phyloP scores from a whole-genome alignment of 2,797 vertebrate species.

The Varecia variegata region DNA sequence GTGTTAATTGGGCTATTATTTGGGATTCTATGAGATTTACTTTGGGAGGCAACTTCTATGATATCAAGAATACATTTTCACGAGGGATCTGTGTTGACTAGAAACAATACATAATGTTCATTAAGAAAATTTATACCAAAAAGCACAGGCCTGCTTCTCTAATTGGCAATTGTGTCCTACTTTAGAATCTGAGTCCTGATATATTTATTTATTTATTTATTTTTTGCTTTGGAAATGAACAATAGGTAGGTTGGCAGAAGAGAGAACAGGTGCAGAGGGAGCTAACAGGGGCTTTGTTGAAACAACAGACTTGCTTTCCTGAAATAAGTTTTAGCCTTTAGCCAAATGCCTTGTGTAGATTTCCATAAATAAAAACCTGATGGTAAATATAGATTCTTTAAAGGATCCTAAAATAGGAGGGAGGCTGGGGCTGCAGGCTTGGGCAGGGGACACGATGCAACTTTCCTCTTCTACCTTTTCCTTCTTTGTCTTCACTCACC shows the following conservation, averaged over 20 bases:
- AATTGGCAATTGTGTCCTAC: neutral
- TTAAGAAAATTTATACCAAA: neutral
- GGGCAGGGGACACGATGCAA: neutral
- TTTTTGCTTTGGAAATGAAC: slow-evolving; percentile 23
- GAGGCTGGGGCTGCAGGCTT: neutral
- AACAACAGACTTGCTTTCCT: slow-evolving; percentile 4
- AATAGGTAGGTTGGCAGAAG: slow-evolving; percentile 38
- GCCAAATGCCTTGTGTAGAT: slow-evolving; percentile 43
- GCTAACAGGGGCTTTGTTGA: neutral
- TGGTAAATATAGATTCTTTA: slow-evolving; percentile 56
- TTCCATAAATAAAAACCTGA: slow-evolving; percentile 37
- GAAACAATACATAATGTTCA: neutral
- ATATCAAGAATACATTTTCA: neutral
- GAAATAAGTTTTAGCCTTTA: slow-evolving; percentile 60
- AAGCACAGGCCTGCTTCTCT: neutral
- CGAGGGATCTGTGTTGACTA: neutral
- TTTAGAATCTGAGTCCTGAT: neutral
- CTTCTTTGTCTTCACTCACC: neutral
- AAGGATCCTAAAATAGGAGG: slow-evolving; percentile 43
- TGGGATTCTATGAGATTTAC: neutral
- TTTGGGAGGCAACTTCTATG: neutral
- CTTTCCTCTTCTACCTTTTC: neutral
- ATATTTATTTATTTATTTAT: neutral
- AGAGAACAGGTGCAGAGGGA: slow-evolving; percentile 22
- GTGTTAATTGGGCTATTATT: neutral